phyloP scores from a whole-genome alignment of 1,140 invertebrate species.

The Sitophilus oryzae region DNA sequence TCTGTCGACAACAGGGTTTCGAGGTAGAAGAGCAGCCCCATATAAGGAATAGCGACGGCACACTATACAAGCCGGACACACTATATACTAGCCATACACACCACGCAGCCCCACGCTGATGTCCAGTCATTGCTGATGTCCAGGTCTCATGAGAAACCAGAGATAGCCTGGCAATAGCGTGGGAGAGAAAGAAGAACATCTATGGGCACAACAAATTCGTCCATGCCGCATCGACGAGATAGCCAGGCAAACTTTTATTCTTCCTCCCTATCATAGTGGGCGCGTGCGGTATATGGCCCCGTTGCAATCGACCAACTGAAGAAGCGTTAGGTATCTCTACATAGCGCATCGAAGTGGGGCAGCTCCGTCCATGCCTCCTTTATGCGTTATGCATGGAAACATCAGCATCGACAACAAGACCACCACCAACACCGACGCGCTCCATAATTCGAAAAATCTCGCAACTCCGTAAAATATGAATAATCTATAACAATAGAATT shows the following conservation, averaged over 20 bases:
- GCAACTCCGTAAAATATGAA: no score
- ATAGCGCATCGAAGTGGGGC: background rate
- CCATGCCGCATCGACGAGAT: conserved; percentile 6
- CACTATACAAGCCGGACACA: conserved; percentile 23
- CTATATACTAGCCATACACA: conserved; percentile 1
- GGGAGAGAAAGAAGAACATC: conserved; percentile 4
- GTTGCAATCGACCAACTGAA: background rate
- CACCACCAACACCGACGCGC: no score
- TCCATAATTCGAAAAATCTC: no score
- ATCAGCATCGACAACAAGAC: no score
- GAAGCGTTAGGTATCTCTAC: background rate
- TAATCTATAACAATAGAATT: no score
- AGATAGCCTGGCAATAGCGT: background rate
- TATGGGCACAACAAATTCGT: conserved; percentile 19
- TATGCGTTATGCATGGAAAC: no score
- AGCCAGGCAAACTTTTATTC: background rate
- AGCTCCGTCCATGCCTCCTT: background rate
- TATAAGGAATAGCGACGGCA: conserved; percentile 7
- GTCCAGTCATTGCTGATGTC: conserved; percentile 10
- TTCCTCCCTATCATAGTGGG: no score
- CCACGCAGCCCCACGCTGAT: background rate
- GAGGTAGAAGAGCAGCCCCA: conserved; percentile 20
- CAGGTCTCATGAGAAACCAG: conserved; percentile 25
- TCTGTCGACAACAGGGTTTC: no score
- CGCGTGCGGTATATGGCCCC: background rate